Percentiles rank a stretch among this genome's conserved stretches.
These are phyloP conservation scores for Hippoglossus stenolepis DNA, from an alignment of 2,113 vertebrate species.

Conservation along the genomic window DNA sequence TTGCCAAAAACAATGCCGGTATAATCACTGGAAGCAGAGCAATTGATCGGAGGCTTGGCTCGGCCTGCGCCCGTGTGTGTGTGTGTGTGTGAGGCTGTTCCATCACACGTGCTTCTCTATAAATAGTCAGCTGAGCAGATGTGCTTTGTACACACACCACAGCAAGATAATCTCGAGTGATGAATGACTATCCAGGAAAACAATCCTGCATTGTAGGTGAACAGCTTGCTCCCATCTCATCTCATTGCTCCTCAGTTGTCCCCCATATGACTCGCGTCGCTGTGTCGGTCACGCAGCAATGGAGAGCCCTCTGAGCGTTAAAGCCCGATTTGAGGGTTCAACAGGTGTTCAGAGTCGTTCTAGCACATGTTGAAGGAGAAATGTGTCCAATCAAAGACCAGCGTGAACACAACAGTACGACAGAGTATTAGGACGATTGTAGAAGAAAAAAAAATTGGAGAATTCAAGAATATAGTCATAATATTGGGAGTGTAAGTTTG, in stretches of 20 bases:
- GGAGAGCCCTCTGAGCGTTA: constrained; percentile 20
- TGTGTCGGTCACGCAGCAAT: constrained; percentile 36
- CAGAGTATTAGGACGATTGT: too few relatives aligned
- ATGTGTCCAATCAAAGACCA: neutral
- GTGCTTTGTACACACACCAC: constrained; percentile 67
- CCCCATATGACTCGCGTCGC: constrained; percentile 35
- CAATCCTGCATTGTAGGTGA: constrained; percentile 52
- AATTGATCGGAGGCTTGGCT: constrained; percentile 5
- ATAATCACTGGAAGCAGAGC: constrained; percentile 15
- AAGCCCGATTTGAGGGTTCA: constrained; percentile 11
- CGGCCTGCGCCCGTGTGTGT: constrained; percentile 1
- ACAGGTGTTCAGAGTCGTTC: neutral
- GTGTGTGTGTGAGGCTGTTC: constrained; percentile 24
- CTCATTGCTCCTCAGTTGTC: constrained; percentile 42
- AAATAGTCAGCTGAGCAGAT: constrained; percentile 61
- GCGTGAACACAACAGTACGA: too few relatives aligned
- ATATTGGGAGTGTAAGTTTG: too few relatives aligned
- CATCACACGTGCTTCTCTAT: constrained; percentile 19
- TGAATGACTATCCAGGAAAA: constrained; percentile 60
- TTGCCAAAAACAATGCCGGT: constrained; percentile 25
- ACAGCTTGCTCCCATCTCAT: constrained; percentile 53
- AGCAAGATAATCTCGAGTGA: constrained; percentile 63
- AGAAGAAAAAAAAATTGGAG: too few relatives aligned
- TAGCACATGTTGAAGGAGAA: neutral
- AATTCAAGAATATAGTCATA: too few relatives aligned